Base-by-base conservation (phyloP, 2,113 vertebrate species). In the Egretta garzetta region DNA sequence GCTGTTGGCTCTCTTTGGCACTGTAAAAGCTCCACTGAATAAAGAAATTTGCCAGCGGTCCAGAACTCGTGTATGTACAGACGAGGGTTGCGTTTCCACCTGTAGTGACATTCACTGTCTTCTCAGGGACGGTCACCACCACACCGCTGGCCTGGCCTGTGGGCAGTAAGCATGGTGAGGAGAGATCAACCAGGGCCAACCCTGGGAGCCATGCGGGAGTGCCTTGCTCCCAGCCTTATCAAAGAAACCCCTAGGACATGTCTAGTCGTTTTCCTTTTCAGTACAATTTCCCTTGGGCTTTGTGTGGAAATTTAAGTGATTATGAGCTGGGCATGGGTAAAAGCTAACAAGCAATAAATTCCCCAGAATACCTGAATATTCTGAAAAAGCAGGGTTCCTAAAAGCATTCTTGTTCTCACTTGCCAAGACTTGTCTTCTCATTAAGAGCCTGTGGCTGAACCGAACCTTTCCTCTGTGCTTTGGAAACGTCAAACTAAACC, bases 1-100 rank as follows among this genome's bases (percentile, higher is more conserved):
- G 28, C 67, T 41, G 67, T 50, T 95, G 89, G 68, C 32, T 95
- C 35, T 93, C 73, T 75, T 68, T 95, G 92, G 96, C 95, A 35
- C 94, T 95, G 84, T 97, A 95, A 53, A 98, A 95, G 45, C 75
- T 97, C 98, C 98, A 98, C 84, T 98, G 97, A 80, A 98, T 93
- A 32, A 97, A 82, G 67, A 97, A 86, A 6, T 94, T 70, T 28
- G 18, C 82, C 66, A 79, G 39, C 0, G 18, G 10, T 68, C 2
- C 41, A 33, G 80, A 13, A 20, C 19, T 67, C 0, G 7, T 43
- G 67, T 98, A 98, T 0, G 91, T 95, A 79, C 97, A 98, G 87
- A 97, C 88, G 6, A 98, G 96, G 18, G 97, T 97, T 37, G 50
- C 84, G 0, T 86, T 98, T 30, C 94, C 91, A 18, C 97, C 97